Conservation (phyloP, 2,797 vertebrate genomes). For the Gobio occitaniae region DNA sequence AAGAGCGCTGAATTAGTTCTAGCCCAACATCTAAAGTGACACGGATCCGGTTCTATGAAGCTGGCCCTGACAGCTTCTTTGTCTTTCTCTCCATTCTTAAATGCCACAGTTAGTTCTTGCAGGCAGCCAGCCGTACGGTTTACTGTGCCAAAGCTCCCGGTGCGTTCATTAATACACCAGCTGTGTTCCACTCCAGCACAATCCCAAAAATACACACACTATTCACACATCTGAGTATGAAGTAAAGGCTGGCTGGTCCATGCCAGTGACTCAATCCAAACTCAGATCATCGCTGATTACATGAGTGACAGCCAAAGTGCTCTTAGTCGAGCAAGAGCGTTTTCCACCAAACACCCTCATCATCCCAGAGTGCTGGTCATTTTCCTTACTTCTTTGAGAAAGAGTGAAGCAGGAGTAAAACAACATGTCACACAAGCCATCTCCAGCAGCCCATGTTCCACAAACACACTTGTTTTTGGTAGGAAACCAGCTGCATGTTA, state of each 20-base stretch:
- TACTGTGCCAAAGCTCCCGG: constrained; percentile 55
- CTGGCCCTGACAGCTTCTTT: constrained; percentile 43
- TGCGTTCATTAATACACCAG: constrained; percentile 63
- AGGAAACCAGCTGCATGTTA: constrained; percentile 51
- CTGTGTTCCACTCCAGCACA: constrained; percentile 56
- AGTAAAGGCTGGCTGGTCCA: constrained; percentile 20
- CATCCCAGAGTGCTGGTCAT: background rate
- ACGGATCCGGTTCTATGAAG: background rate
- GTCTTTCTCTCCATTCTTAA: constrained; percentile 43
- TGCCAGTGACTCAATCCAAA: constrained; percentile 23
- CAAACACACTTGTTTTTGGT: constrained; percentile 53
- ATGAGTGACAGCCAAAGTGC: constrained; percentile 30
- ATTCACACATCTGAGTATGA: constrained; percentile 43
- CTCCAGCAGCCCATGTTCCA: constrained; percentile 40
- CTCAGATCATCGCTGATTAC: background rate
- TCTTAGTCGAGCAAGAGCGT: constrained; percentile 1
- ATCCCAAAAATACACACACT: constrained; percentile 41
- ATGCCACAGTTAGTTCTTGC: constrained; percentile 55
- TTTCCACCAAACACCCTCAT: constrained; percentile 13
- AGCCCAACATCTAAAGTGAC: background rate
- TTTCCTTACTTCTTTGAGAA: constrained; percentile 9
- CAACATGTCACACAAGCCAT: constrained; percentile 29
- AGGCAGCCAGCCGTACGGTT: constrained; percentile 52
- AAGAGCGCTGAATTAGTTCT: background rate
- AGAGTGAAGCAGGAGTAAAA: background rate